Percentiles rank a stretch among this genome's conserved stretches.
Evolutionary conservation across 2,113 vertebrate genomes (phyloP).

Genomic region (Mirza zaza): DNA sequence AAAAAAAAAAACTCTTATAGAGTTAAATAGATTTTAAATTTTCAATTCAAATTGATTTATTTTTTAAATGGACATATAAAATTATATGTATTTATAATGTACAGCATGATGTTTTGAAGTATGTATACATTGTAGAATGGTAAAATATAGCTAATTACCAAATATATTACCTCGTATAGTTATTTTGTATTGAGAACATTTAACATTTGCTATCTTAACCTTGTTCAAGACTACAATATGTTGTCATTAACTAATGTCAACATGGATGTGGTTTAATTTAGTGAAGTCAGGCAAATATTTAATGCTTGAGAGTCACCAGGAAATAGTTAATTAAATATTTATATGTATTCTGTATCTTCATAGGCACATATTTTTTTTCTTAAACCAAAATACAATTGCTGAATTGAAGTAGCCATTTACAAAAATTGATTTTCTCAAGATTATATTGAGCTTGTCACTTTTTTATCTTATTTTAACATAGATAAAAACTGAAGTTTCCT

Average conservation of each 20-base stretch:
- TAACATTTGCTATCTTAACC: too few species aligned
- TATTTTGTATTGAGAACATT: not conserved
- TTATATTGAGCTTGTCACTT: not conserved
- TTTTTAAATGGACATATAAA: not conserved
- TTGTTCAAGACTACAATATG: not conserved
- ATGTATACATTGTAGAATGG: not conserved
- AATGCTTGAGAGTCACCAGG: conserved; percentile 49
- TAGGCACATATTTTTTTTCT: conserved; percentile 35
- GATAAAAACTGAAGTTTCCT: not conserved
- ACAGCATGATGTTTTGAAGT: not conserved
- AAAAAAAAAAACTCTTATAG: conserved; percentile 32
- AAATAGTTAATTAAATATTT: not conserved
- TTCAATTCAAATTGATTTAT: not conserved
- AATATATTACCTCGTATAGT: not conserved
- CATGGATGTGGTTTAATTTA: not conserved
- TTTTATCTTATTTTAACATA: not conserved
- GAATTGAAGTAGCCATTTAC: not conserved
- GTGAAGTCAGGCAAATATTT: conserved; percentile 69
- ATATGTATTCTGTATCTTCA: not conserved
- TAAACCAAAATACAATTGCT: conserved; percentile 30
- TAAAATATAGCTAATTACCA: not conserved
- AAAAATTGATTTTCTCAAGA: not conserved
- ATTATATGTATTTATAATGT: not conserved
- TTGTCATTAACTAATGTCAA: not conserved
- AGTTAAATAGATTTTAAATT: not conserved